These are phyloP conservation scores for Ammodytes dubius DNA, from an alignment of 2,113 vertebrate species.

Conservation along the genomic window DNA sequence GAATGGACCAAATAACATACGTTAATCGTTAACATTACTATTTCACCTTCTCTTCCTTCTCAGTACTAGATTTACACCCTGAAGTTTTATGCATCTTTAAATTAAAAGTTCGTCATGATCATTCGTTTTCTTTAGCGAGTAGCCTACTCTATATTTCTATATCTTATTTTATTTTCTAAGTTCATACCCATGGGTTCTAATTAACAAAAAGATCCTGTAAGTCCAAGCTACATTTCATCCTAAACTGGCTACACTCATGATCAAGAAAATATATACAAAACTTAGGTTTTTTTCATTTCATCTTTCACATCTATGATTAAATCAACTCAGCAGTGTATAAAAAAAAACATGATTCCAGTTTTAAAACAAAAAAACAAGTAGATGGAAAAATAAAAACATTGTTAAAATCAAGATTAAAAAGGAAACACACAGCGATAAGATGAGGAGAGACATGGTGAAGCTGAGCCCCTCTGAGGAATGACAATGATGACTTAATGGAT, in stretches of 20 bases:
- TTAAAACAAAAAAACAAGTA: slow-evolving; percentile 52
- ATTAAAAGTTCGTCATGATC: slow-evolving; percentile 49
- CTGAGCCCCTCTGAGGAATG: slow-evolving; percentile 68
- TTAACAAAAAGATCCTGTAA: slow-evolving; percentile 31
- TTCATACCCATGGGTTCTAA: slow-evolving; percentile 54
- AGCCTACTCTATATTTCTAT: not conserved
- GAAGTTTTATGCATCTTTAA: slow-evolving; percentile 62
- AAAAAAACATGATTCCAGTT: slow-evolving; percentile 74
- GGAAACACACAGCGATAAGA: slow-evolving; percentile 36
- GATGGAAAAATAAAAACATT: slow-evolving; percentile 25
- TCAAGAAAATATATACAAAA: slow-evolving; percentile 53
- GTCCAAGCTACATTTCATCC: slow-evolving; percentile 57
- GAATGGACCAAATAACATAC: slow-evolving; percentile 53
- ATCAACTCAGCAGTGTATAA: not conserved
- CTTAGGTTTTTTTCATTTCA: slow-evolving; percentile 7
- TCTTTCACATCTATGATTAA: slow-evolving; percentile 30
- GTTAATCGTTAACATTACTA: slow-evolving; percentile 42
- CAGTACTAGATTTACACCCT: slow-evolving; percentile 71
- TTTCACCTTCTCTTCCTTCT: slow-evolving; percentile 38
- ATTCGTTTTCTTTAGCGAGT: slow-evolving; percentile 37
- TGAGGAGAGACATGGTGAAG: slow-evolving; percentile 55
- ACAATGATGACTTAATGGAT: slow-evolving; percentile 60
- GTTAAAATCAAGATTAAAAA: slow-evolving; percentile 45
- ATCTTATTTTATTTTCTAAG: slow-evolving; percentile 5
- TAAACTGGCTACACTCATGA: slow-evolving; percentile 56